Base-by-base conservation (phyloP, 2,888 invertebrate genomes). In the Smittia aterrima region DNA sequence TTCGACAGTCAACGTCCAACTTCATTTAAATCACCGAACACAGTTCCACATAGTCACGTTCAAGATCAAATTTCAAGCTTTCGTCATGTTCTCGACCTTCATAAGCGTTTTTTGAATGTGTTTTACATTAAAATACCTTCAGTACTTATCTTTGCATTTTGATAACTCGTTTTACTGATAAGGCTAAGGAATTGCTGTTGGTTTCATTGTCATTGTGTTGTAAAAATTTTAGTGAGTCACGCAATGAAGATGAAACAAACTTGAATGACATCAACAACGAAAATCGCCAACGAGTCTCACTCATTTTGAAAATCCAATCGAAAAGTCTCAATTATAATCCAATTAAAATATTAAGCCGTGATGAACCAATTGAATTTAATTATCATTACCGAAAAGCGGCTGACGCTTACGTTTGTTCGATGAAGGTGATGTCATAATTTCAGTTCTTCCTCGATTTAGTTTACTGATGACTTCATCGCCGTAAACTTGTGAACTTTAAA, bases 391-490 rank as follows among this genome's bases (percentile, higher is more conserved):
- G 58, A 7, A 47, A 47, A 47, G 20, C 32, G 3, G 32, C 22
- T 7, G 7, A 13, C n/a, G 18, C 9, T 22, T 22, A 6, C 18
- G 18, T 18, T 18, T 58, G 58, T 18, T 18, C 58, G 3, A 58
- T 58, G n/a, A 58, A 47, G 58, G 18, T 58, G 58, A 58, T 58
- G 58, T 58, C 58, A 58, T 22, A n/a, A n/a, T 2, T 18, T 7
- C 22, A 18, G 22, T 58, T 58, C 20, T 58, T 58, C 1, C 18
- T 7, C 13, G 4, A 18, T 58, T 58, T 22, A 58, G 7, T 58
- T 58, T 58, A 18, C 18, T 22, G 58, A 22, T 58, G 58, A 58
- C 18, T 58, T 58, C 58, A 58, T 58, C 58, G n/a, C 20, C n/a
- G 58, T 22, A 18, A n/a, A 20, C 22, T 58, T 58, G 58, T 9